phyloP scores from a whole-genome alignment of 2,797 vertebrate genomes.

The Propithecus deckenii region DNA sequence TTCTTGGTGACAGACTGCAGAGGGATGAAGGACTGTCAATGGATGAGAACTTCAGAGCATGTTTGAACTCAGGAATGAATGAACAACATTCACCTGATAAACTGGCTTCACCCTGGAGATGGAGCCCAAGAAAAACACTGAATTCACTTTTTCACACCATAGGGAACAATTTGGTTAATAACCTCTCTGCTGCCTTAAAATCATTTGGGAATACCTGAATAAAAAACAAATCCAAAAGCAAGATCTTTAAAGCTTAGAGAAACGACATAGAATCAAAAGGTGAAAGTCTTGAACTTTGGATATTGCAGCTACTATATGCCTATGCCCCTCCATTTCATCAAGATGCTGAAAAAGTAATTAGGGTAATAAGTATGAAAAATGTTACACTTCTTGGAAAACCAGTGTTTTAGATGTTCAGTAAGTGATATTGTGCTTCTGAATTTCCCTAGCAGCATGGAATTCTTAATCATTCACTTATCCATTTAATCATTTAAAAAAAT shows the following conservation, averaged over 20 bases:
- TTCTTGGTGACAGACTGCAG: background rate
- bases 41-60: background rate
- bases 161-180: background rate
- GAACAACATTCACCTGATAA: background rate
- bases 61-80: background rate
- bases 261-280: background rate
- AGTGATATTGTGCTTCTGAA: conserved; percentile 60
- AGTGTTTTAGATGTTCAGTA: conserved; percentile 62
- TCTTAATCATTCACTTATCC: conserved; percentile 69
- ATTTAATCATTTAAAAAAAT: conserved; percentile 62
- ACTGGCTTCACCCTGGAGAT: background rate
- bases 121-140: background rate
- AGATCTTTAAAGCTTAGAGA: background rate
- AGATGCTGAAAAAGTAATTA: conserved; percentile 46
- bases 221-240: conserved; percentile 5
- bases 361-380: conserved; percentile 58
- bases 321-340: conserved; percentile 31
- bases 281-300: background rate
- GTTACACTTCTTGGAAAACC: conserved; percentile 61
- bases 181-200: conserved; percentile 5
- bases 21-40: background rate
- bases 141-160: background rate
- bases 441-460: conserved; percentile 57
- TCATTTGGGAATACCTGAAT: background rate
- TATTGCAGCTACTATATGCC: background rate